Evolutionary conservation across 2,113 vertebrate species (phyloP).

Genomic region (Chiloscyllium plagiosum): DNA sequence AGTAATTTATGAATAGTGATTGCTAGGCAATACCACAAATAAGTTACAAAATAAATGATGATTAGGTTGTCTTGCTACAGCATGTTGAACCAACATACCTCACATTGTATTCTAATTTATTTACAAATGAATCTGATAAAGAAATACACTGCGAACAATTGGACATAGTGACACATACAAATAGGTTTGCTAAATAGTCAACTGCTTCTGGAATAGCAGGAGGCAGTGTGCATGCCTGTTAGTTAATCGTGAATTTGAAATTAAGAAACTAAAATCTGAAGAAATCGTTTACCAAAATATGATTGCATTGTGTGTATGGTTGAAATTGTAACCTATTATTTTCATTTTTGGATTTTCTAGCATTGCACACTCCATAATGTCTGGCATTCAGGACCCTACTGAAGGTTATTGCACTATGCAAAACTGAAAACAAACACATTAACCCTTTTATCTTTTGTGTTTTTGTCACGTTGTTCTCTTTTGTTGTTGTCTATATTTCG

Average conservation of each 20-base stretch:
- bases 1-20: neutral
- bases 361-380: neutral
- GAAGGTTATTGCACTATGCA: neutral
- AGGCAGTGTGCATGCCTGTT: neutral
- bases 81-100: neutral
- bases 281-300: neutral
- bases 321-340: neutral
- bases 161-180: neutral
- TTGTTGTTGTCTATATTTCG: no score
- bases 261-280: neutral
- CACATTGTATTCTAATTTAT: neutral
- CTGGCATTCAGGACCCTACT: neutral
- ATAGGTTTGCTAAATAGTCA: neutral
- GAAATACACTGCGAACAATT: neutral
- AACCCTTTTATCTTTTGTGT: neutral
- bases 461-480: no score
- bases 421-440: neutral
- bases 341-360: neutral
- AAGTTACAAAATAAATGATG: neutral
- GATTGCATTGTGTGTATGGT: neutral
- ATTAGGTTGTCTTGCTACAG: no score
- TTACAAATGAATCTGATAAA: neutral
- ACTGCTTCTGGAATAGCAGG: neutral
- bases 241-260: neutral
- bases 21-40: neutral